A percentile compares a stretch with the other conserved stretches of the same genome.
phyloP scores from a whole-genome alignment of 2,113 vertebrate genomes.

The Boleophthalmus pectinirostris region DNA sequence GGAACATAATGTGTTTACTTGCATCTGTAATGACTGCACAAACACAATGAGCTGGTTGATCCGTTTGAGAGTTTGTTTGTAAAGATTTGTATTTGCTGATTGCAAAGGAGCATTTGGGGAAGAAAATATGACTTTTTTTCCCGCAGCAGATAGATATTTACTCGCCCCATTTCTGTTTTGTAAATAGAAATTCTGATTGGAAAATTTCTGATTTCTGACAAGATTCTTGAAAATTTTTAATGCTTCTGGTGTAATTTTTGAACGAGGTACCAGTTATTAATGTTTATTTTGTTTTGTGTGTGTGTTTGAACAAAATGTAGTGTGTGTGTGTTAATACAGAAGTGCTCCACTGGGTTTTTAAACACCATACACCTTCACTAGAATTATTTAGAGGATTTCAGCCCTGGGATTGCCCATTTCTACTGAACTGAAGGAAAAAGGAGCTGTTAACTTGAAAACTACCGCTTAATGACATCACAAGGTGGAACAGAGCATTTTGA shows the following conservation, averaged over 20 bases:
- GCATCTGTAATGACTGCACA: neutral
- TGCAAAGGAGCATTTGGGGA: neutral
- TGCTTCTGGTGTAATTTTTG: neutral
- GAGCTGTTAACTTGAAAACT: too few relatives aligned
- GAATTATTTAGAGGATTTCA: too few relatives aligned
- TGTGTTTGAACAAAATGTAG: neutral
- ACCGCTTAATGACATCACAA: too few relatives aligned
- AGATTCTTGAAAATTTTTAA: neutral
- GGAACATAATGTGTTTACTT: conserved; percentile 3
- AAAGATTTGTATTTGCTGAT: conserved; percentile 2
- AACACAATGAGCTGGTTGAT: conserved; percentile 1
- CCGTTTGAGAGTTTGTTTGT: neutral
- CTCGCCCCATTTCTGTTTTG: neutral
- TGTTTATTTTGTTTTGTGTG: neutral
- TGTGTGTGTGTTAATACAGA: too few relatives aligned
- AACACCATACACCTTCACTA: too few relatives aligned
- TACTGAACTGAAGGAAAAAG: too few relatives aligned
- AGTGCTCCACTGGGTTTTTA: too few relatives aligned
- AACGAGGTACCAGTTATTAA: neutral
- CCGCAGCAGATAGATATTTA: neutral
- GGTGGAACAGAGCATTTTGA: too few relatives aligned
- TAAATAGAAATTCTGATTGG: neutral
- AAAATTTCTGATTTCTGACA: neutral
- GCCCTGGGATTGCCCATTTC: too few relatives aligned
- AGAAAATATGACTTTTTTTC: neutral